Percentiles rank a stretch among this genome's conserved stretches.
Conservation (phyloP, 2,113 vertebrate species). For the Engraulis encrasicolus region DNA sequence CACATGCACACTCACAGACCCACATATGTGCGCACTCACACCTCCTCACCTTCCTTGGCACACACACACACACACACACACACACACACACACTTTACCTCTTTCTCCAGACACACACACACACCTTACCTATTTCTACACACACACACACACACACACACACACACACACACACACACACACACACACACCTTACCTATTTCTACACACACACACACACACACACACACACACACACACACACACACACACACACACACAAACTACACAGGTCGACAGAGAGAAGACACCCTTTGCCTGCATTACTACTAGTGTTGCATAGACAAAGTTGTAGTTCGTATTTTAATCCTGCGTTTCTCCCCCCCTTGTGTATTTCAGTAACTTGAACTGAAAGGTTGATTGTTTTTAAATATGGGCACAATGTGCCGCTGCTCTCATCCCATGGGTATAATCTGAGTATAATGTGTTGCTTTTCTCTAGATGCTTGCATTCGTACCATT, state of each 20-base stretch:
- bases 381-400: constrained; percentile 82
- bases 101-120: constrained; percentile 12
- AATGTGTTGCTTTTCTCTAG: constrained; percentile 73
- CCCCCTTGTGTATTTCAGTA: constrained; percentile 92
- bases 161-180: constrained; percentile 9
- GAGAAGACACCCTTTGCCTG: constrained; percentile 1
- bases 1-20: neutral
- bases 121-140: constrained; percentile 28
- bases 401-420: constrained; percentile 67
- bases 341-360: constrained; percentile 88
- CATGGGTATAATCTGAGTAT: constrained; percentile 77
- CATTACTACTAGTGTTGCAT: constrained; percentile 59
- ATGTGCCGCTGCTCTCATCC: constrained; percentile 72
- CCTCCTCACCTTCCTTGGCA: neutral
- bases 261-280: too few relatives aligned
- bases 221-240: constrained; percentile 6
- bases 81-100: too few relatives aligned
- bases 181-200: neutral
- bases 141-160: constrained; percentile 10
- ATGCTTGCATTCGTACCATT: constrained; percentile 81
- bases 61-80: constrained; percentile 5
- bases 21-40: neutral
- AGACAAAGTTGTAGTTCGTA: constrained; percentile 80
- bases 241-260: constrained; percentile 9
- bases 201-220: constrained; percentile 4